These are phyloP conservation scores for Zosterops borbonicus DNA, from an alignment of 2,113 vertebrate genomes.

Conservation along the genomic window DNA sequence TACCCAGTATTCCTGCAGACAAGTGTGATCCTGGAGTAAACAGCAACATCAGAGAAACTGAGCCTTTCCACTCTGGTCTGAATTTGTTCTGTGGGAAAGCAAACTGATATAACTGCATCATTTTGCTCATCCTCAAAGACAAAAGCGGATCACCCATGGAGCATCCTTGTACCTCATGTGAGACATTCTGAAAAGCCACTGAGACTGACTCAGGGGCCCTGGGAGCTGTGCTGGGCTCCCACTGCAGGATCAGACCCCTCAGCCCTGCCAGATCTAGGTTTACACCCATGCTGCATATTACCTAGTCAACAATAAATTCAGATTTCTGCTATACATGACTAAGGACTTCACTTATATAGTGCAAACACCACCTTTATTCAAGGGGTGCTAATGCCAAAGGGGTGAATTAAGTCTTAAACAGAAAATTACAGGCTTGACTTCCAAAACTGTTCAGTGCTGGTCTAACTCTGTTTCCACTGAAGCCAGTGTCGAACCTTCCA, in stretches of 20 bases:
- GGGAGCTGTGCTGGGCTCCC: neutral
- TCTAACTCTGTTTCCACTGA: neutral
- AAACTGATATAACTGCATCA: neutral
- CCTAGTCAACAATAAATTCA: neutral
- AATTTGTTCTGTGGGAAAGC: neutral
- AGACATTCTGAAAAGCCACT: neutral
- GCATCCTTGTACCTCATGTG: neutral
- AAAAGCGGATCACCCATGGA: neutral
- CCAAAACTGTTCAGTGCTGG: neutral
- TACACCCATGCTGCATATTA: neutral
- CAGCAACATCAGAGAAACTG: neutral
- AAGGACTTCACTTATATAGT: neutral
- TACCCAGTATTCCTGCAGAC: neutral
- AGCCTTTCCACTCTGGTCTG: neutral
- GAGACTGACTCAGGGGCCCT: neutral
- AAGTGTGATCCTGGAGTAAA: neutral
- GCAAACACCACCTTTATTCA: neutral
- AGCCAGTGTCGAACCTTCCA: neutral
- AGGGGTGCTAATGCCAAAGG: neutral
- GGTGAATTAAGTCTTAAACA: neutral
- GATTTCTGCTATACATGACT: neutral
- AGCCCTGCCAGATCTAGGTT: accelerated
- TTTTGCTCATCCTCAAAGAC: neutral
- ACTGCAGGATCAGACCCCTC: neutral
- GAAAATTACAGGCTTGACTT: neutral